Evolutionary conservation across 2,888 invertebrate species (phyloP).

Genomic region (Erebia palarica): DNA sequence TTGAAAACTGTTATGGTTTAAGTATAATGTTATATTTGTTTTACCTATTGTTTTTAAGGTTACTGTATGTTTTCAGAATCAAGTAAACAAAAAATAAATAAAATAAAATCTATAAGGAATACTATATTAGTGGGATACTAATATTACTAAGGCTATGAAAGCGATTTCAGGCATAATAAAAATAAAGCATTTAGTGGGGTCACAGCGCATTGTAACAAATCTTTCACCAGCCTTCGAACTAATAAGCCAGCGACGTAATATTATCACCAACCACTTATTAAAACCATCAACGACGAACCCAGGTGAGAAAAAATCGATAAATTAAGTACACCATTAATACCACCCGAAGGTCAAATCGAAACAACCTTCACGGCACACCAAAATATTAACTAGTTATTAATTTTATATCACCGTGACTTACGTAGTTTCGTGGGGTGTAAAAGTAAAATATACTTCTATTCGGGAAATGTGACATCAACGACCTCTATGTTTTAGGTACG

Average conservation of each 20-base stretch:
- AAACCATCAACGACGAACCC: not conserved
- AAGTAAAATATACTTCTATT: not conserved
- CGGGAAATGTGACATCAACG: not conserved
- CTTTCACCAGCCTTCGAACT: not conserved
- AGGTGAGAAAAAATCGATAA: conserved; percentile 6
- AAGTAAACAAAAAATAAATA: too few species aligned
- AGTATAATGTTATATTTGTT: too few species aligned
- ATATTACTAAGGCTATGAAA: too few species aligned
- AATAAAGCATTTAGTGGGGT: too few species aligned
- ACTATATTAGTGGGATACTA: too few species aligned
- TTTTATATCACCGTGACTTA: conserved; percentile 13
- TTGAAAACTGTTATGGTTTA: too few species aligned
- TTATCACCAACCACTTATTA: not conserved
- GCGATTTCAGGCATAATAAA: too few species aligned
- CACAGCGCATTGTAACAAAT: too few species aligned
- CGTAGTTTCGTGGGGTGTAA: conserved; percentile 1
- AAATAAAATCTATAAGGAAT: too few species aligned
- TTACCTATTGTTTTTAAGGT: too few species aligned
- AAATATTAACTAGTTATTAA: conserved; percentile 11
- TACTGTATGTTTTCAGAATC: too few species aligned
- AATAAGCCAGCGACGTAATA: not conserved
- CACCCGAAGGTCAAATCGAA: conserved; percentile 12
- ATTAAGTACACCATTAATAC: conserved; percentile 2
- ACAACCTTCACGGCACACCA: conserved; percentile 9
- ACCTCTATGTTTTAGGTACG: too few species aligned